Conservation (phyloP, 2,797 vertebrate species). For the Enteromius radiatus region DNA sequence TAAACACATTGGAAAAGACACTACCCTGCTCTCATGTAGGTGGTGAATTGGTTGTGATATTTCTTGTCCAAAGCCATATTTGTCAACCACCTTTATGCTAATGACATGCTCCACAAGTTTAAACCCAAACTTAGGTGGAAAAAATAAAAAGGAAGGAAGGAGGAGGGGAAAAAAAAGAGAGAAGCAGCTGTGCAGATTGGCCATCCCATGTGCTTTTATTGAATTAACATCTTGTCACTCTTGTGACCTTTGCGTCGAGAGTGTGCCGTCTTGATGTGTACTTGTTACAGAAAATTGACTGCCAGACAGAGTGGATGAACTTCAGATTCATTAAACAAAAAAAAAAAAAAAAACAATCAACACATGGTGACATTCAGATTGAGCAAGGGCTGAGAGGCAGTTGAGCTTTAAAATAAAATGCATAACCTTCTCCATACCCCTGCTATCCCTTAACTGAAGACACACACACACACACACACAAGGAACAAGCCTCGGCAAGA, state of each 20-base stretch:
- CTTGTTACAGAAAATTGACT: slow-evolving; percentile 51
- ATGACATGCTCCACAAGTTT: neutral
- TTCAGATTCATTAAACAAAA: slow-evolving; percentile 42
- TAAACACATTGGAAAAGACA: slow-evolving; percentile 8
- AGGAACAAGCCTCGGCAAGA: neutral
- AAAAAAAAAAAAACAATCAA: slow-evolving; percentile 38
- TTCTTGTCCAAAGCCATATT: slow-evolving; percentile 21
- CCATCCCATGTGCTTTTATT: slow-evolving; percentile 21
- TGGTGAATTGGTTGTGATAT: neutral
- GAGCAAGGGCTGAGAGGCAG: neutral
- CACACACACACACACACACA: neutral
- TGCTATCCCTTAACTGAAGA: neutral
- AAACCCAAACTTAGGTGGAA: neutral
- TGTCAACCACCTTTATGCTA: slow-evolving; percentile 9
- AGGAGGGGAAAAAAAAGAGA: neutral
- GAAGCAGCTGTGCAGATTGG: neutral
- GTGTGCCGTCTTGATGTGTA: slow-evolving; percentile 4
- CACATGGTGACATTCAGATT: slow-evolving; percentile 33
- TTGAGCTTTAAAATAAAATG: slow-evolving; percentile 36
- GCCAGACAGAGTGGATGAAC: slow-evolving; percentile 37
- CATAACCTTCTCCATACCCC: neutral
- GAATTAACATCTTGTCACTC: slow-evolving; percentile 39
- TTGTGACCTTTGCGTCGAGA: neutral
- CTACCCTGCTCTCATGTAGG: slow-evolving; percentile 16
- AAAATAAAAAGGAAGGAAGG: too few species aligned